Evolutionary conservation across 2,888 invertebrate genomes (phyloP).

Genomic region (Pandemis cinnamomeana): DNA sequence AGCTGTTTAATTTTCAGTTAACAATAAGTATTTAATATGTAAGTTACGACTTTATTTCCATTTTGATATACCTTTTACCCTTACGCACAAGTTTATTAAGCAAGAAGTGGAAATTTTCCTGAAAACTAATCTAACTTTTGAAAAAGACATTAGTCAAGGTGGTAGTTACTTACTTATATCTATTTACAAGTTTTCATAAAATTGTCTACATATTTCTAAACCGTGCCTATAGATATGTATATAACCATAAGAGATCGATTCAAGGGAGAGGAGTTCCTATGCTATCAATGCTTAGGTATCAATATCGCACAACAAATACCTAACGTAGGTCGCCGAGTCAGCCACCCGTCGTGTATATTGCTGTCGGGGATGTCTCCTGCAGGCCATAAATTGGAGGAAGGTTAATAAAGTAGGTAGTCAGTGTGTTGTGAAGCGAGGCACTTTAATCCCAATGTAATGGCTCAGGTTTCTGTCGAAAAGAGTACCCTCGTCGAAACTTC

Average conservation of each 20-base stretch:
- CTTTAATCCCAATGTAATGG: slow-evolving; percentile 42
- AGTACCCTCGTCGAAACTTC: not conserved
- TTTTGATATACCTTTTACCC: too few relatives aligned
- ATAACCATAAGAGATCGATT: not conserved
- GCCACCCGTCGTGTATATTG: slow-evolving; percentile 41
- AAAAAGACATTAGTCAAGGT: too few relatives aligned
- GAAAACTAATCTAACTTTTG: not conserved
- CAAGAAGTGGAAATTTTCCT: too few relatives aligned
- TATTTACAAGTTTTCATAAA: too few relatives aligned
- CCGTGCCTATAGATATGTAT: not conserved
- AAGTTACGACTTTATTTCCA: too few relatives aligned
- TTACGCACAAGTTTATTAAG: too few relatives aligned
- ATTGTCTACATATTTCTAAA: not conserved
- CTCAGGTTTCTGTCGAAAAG: slow-evolving; percentile 22
- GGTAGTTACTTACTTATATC: too few relatives aligned
- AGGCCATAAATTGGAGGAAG: slow-evolving; percentile 53
- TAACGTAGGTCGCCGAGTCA: not conserved
- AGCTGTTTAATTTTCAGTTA: too few relatives aligned
- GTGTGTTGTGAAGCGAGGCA: slow-evolving; percentile 7
- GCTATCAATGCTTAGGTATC: not conserved
- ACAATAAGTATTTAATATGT: too few relatives aligned
- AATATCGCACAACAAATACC: not conserved
- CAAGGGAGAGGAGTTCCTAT: not conserved
- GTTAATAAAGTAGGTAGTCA: slow-evolving; percentile 45
- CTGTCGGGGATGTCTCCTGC: slow-evolving; percentile 48